Evolutionary conservation across 2,113 vertebrate genomes (phyloP), one percentile per base, ranked within the genome.

Genomic region (Pterophyllum scalare): DNA sequence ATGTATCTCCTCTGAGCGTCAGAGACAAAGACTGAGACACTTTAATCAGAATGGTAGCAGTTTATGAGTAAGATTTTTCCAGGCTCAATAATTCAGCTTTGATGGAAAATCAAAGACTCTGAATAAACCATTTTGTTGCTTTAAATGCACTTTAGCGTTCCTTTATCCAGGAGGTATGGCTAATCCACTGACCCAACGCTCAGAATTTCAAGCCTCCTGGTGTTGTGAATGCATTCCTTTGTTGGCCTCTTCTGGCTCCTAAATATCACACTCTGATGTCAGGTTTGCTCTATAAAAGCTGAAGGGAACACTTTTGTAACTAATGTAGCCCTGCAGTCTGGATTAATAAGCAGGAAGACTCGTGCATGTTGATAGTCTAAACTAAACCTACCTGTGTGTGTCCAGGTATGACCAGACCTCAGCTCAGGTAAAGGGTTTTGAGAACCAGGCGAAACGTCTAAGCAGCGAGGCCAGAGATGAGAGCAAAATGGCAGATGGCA

Each of bases 401-500:
- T 70, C 20, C 87, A 96, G 96, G 85, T 95, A 94, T 2, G 91
- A 95, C 12, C 15, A 75, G 28, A 82, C 87, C 6, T 81, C 88
- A 0, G 78, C 80, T 4, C 67, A 64, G 75, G 95, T 94, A 58
- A 93, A 91, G 75, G 31, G 33, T 75, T 20, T 96, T 84, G 91
- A 96, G 58, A 85, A 70, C 11, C 88, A 78, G 70, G 95, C 91
- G 0, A 26, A 22, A 79, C 80, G 56, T 12, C 11, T 94, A 58
- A 93, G 87, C 38, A 26, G 26, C 0, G 79, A 89, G 4, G 95
- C 95, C 22, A 28, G 1, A 43, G 81, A 40, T 0, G 94, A 96
- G 88, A 96, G 89, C 85, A 86, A 46, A 4, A 83, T 82, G 82
- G 92, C 94, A 0, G 76, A 81, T 3, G 38, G 59, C 57, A 86